Evolutionary conservation across 2,113 vertebrate genomes (phyloP).

Genomic region (Pholis gunnellus): DNA sequence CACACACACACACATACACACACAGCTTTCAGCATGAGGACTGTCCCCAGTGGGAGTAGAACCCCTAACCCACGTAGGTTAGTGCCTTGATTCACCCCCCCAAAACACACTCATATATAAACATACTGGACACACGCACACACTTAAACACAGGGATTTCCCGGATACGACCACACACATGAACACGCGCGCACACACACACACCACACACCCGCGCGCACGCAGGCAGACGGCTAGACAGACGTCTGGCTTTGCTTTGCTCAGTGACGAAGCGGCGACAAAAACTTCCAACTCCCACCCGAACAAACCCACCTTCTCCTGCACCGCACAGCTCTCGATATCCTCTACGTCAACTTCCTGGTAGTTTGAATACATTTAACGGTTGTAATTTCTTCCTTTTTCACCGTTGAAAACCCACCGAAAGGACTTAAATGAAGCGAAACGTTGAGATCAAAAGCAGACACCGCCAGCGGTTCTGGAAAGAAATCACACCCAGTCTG

Average conservation of each 20-base stretch:
- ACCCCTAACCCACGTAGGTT: neutral
- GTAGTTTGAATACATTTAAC: neutral
- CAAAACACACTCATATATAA: neutral
- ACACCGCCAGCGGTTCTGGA: neutral
- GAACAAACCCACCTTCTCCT: conserved; percentile 5
- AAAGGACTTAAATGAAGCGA: neutral
- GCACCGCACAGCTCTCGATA: fast-evolving
- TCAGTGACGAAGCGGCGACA: conserved; percentile 62
- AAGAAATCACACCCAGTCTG: neutral
- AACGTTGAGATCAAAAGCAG: neutral
- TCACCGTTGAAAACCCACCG: neutral
- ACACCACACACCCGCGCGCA: neutral
- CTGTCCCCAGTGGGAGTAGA: conserved; percentile 3
- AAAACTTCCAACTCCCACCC: conserved; percentile 47
- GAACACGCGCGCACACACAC: neutral
- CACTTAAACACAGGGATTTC: conserved; percentile 50
- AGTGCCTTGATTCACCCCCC: neutral
- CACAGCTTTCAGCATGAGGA: conserved; percentile 1
- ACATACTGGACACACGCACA: neutral
- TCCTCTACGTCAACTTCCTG: neutral
- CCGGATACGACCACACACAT: conserved; percentile 44
- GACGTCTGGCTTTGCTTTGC: conserved; percentile 67
- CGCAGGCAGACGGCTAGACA: conserved; percentile 54
- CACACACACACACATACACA: conserved; percentile 17
- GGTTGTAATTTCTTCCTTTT: neutral